These are phyloP conservation scores for Mus spicilegus DNA, from an alignment of 2,113 vertebrate species.

Conservation along the genomic window DNA sequence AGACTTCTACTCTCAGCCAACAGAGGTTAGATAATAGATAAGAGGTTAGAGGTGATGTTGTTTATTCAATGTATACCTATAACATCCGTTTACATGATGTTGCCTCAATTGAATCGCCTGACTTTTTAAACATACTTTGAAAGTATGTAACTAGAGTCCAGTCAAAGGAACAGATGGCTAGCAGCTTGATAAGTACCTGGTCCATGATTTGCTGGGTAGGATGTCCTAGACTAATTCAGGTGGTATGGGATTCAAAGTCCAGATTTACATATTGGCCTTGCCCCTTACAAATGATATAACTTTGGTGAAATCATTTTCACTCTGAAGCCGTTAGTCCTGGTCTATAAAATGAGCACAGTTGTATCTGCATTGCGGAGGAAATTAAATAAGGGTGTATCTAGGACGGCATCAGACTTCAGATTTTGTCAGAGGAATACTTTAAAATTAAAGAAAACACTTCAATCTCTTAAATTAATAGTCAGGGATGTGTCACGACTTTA, in stretches of 20 bases:
- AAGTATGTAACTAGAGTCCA: background rate
- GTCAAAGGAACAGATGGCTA: background rate
- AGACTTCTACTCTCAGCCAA: background rate
- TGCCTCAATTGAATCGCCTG: background rate
- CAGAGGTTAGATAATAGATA: background rate
- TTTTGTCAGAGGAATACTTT: slow-evolving; percentile 52
- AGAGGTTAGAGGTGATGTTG: no score
- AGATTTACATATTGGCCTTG: background rate
- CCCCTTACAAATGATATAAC: background rate
- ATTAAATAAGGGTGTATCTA: slow-evolving; percentile 42
- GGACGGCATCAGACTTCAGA: background rate
- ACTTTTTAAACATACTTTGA: background rate
- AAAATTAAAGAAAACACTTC: slow-evolving; percentile 26
- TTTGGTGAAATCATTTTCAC: slow-evolving; percentile 37
- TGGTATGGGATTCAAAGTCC: background rate
- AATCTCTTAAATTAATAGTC: slow-evolving; percentile 54
- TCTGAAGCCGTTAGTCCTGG: slow-evolving; percentile 20
- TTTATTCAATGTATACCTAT: background rate
- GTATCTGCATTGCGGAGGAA: background rate
- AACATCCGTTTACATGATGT: background rate
- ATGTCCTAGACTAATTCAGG: background rate
- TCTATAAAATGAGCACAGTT: background rate
- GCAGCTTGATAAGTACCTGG: background rate
- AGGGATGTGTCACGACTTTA: slow-evolving; percentile 47
- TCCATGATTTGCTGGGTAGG: background rate